Percentiles rank a stretch among this genome's conserved stretches.
Conservation (phyloP, 2,113 vertebrate species). For the Pseudorasbora parva region DNA sequence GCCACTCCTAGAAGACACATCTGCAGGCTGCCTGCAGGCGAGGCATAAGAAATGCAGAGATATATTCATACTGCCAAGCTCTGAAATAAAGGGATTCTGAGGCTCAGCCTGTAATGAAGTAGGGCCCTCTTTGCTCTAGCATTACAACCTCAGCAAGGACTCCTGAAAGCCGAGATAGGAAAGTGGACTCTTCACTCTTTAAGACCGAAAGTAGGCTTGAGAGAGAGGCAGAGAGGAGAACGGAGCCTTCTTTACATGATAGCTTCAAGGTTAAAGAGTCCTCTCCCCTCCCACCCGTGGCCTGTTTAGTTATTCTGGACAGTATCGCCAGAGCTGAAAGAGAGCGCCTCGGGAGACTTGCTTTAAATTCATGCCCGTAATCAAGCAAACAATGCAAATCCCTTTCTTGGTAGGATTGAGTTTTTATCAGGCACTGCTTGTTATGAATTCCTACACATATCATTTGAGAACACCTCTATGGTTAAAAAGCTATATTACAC, state of each 20-base stretch:
- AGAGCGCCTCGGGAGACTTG: conserved; percentile 43
- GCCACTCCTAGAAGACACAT: conserved; percentile 8
- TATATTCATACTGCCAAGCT: conserved; percentile 34
- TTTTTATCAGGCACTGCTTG: conserved; percentile 35
- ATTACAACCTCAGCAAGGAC: conserved; percentile 68
- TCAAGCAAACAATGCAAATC: conserved; percentile 65
- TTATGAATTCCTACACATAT: conserved; percentile 63
- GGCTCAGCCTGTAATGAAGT: conserved; percentile 49
- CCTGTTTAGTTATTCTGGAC: conserved; percentile 67
- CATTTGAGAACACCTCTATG: conserved; percentile 54
- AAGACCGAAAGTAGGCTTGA: conserved; percentile 51
- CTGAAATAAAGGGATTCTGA: conserved; percentile 42
- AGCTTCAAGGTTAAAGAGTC: conserved; percentile 76
- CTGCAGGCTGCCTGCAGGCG: background rate
- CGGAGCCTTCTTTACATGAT: conserved; percentile 57
- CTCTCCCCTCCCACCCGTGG: conserved; percentile 61
- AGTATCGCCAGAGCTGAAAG: conserved; percentile 55
- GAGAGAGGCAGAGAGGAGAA: conserved; percentile 48
- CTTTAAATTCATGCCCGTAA: conserved; percentile 66
- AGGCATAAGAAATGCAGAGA: conserved; percentile 33
- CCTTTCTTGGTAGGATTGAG: conserved; percentile 46
- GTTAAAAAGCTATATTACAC: background rate
- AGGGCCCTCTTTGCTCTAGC: conserved; percentile 51
- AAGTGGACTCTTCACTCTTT: conserved; percentile 66
- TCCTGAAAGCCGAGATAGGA: conserved; percentile 73